These are phyloP conservation scores for Polypedilum vanderplanki DNA, from an alignment of 1,140 invertebrate genomes.

Conservation along the genomic window DNA sequence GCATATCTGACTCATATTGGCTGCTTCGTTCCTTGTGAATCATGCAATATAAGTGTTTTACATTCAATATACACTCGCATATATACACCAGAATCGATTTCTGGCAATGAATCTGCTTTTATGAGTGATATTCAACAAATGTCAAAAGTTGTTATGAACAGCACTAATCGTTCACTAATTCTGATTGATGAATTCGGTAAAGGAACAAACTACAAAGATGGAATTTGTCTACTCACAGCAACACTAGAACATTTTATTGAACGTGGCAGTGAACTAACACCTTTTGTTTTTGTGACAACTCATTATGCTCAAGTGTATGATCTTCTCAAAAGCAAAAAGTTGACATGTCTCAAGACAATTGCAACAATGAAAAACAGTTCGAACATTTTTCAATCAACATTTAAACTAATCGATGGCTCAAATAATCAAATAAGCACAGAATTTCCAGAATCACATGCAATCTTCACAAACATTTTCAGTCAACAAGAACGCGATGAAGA, in stretches of 20 bases:
- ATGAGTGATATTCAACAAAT: constrained; percentile 67
- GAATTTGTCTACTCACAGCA: constrained; percentile 52
- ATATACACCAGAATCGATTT: constrained; percentile 56
- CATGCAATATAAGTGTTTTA: constrained; percentile 55
- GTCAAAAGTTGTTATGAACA: constrained; percentile 52
- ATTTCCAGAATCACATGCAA: constrained; percentile 7
- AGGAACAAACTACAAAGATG: constrained; percentile 65
- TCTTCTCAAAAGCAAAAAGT: not conserved
- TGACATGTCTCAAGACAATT: not conserved
- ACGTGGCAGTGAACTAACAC: not conserved
- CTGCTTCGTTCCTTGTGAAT: constrained; percentile 70
- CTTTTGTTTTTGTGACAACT: constrained; percentile 26
- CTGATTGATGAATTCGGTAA: constrained; percentile 81
- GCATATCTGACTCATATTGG: constrained; percentile 75
- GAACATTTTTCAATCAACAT: not conserved
- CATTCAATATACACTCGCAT: constrained; percentile 65
- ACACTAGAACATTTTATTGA: constrained; percentile 21
- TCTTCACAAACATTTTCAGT: constrained; percentile 19
- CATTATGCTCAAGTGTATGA: constrained; percentile 28
- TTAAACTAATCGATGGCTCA: not conserved
- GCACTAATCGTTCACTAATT: constrained; percentile 57
- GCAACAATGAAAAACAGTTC: not conserved
- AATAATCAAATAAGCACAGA: not conserved
- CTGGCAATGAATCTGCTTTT: constrained; percentile 69
- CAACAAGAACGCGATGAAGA: not conserved